Conservation (phyloP, 2,888 invertebrate species). For the Synergus laeviventris region DNA sequence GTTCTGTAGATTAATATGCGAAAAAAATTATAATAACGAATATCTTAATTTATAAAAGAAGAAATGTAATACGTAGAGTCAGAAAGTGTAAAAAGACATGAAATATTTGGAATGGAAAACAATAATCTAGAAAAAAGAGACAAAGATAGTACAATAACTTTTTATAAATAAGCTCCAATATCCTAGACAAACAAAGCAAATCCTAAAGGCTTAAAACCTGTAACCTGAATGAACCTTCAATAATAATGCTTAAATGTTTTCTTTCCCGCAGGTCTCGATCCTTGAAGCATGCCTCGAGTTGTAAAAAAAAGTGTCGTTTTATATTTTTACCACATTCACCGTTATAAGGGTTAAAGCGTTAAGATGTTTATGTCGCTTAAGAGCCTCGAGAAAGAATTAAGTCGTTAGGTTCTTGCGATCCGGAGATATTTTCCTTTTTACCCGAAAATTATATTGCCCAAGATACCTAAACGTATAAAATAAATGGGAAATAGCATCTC, state of each 20-base stretch:
- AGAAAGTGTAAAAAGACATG: too few relatives aligned
- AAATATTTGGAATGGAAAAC: too few relatives aligned
- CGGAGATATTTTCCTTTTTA: slow-evolving; percentile 20
- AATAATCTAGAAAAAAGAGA: too few relatives aligned
- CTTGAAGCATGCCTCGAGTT: neutral
- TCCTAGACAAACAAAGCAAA: neutral
- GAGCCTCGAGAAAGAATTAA: slow-evolving; percentile 3
- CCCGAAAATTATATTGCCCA: slow-evolving; percentile 30
- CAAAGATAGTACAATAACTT: too few relatives aligned
- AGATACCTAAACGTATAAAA: slow-evolving; percentile 33
- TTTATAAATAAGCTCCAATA: too few relatives aligned
- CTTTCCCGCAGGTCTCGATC: neutral
- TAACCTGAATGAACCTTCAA: neutral
- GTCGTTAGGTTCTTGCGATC: slow-evolving; percentile 1
- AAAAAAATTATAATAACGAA: too few relatives aligned
- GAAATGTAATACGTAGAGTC: too few relatives aligned
- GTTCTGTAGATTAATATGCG: too few relatives aligned
- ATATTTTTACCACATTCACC: slow-evolving; percentile 35
- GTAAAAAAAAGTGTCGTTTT: slow-evolving; percentile 34
- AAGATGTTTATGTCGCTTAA: neutral
- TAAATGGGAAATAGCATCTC: slow-evolving; percentile 17
- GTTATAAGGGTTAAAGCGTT: slow-evolving; percentile 28
- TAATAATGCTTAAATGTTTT: slow-evolving; percentile 3
- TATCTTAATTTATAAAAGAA: too few relatives aligned
- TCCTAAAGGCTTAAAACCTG: neutral